These are phyloP conservation scores for Python bivittatus DNA, from an alignment of 2,113 vertebrate species.

Conservation along the genomic window DNA sequence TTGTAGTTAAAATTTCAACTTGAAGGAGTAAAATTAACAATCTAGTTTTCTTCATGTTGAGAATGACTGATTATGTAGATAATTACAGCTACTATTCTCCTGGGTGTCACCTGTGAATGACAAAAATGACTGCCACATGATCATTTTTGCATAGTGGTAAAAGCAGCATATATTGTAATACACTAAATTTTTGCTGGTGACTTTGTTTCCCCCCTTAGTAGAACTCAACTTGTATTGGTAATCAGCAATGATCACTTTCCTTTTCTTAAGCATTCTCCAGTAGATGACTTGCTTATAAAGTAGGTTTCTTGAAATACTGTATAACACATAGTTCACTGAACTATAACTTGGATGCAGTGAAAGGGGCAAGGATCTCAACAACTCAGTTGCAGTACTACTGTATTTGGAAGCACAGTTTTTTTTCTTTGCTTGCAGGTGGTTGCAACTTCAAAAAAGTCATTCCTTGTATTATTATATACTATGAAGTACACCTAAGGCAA, in stretches of 20 bases:
- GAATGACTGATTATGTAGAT: slow-evolving; percentile 11
- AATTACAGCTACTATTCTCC: slow-evolving; percentile 13
- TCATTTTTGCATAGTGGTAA: slow-evolving; percentile 5
- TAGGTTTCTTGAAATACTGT: slow-evolving; percentile 9
- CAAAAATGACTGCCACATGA: slow-evolving; percentile 12
- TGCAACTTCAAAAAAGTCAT: not conserved
- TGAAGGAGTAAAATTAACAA: slow-evolving; percentile 10
- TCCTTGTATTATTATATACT: not conserved
- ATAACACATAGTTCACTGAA: slow-evolving; percentile 11
- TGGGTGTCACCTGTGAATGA: not conserved
- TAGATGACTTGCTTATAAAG: not conserved
- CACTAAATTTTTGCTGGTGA: not conserved
- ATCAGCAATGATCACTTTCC: slow-evolving; percentile 4
- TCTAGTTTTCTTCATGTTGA: slow-evolving; percentile 11
- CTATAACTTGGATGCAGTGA: not conserved
- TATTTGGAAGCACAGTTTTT: not conserved
- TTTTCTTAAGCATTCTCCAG: slow-evolving; percentile 13
- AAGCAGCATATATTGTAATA: slow-evolving; percentile 17
- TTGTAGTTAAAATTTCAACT: slow-evolving; percentile 10
- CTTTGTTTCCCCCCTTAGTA: not conserved
- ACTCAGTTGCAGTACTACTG: not conserved
- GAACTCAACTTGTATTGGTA: not conserved
- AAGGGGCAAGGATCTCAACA: not conserved
- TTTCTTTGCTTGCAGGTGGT: slow-evolving; percentile 5
- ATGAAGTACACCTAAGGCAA: too few relatives aligned